Evolutionary conservation across 1,140 invertebrate genomes (phyloP).

Genomic region (Eumeta japonica): DNA sequence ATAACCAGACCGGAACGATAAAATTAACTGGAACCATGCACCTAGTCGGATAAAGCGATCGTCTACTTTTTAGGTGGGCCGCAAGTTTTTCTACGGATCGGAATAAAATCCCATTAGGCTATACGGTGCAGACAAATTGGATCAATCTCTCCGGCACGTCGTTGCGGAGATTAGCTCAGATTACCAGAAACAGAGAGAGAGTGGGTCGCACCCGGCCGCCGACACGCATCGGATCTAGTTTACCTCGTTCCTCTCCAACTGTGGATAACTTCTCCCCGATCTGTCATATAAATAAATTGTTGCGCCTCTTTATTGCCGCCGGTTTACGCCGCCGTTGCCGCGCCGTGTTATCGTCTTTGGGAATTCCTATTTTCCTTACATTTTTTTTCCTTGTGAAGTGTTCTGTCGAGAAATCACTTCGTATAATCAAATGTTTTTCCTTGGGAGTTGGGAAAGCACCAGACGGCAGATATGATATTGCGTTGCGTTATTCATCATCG

Average conservation of each 20-base stretch:
- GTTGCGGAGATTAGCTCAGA: slow-evolving; percentile 23
- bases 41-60: too few species aligned
- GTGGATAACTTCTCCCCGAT: slow-evolving; percentile 1
- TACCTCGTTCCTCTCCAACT: neutral
- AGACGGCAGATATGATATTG: too few species aligned
- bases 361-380: neutral
- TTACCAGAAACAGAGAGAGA: too few species aligned
- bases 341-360: neutral
- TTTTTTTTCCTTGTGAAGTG: too few species aligned
- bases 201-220: neutral
- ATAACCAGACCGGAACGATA: too few species aligned
- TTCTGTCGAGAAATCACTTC: too few species aligned
- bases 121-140: neutral
- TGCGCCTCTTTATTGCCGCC: neutral
- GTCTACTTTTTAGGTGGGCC: too few species aligned
- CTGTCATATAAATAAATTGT: slow-evolving; percentile 1
- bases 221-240: neutral
- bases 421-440: too few species aligned
- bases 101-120: neutral
- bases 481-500: too few species aligned
- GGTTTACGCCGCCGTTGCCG: neutral
- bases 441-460: too few species aligned
- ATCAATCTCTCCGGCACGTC: neutral
- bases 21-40: too few species aligned
- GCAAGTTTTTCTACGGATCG: too few species aligned